These are phyloP conservation scores for Platynereis dumerilii DNA, from an alignment of 2,888 invertebrate species.

Conservation along the genomic window DNA sequence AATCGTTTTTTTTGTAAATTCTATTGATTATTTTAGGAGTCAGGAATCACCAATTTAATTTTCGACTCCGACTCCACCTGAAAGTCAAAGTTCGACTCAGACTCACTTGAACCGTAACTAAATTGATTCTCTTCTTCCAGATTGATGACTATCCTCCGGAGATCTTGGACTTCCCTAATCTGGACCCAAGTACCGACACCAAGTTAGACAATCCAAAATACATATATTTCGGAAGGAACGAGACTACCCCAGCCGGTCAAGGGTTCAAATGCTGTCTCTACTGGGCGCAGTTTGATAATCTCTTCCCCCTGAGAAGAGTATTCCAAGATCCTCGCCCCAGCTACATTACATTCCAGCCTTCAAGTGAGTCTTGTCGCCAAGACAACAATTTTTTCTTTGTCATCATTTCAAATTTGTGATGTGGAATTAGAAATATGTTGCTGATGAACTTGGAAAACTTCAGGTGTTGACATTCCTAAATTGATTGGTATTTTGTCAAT, in stretches of 20 bases:
- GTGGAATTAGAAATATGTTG: no score
- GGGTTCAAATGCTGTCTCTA: slow-evolving; percentile 95
- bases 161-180: slow-evolving; percentile 75
- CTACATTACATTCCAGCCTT: slow-evolving; percentile 71
- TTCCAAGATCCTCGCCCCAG: slow-evolving; percentile 93
- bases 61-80: no score
- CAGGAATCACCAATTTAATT: no score
- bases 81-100: no score
- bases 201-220: slow-evolving; percentile 97
- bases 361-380: slow-evolving; percentile 42
- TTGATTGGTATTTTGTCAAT: no score
- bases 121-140: slow-evolving; percentile 60
- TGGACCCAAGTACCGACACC: slow-evolving; percentile 91
- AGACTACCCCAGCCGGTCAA: slow-evolving; percentile 71
- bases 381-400: no score
- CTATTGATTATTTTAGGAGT: no score
- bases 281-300: slow-evolving; percentile 95
- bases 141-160: slow-evolving; percentile 87
- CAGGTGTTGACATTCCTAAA: no score
- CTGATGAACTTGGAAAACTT: no score
- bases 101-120: no score
- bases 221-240: slow-evolving; percentile 92
- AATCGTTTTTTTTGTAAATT: no score
- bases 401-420: no score
- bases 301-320: slow-evolving; percentile 90